A percentile compares a stretch with the other conserved stretches of the same genome.
phyloP scores from a whole-genome alignment of 2,888 invertebrate species.

The Fragum whitleyi region DNA sequence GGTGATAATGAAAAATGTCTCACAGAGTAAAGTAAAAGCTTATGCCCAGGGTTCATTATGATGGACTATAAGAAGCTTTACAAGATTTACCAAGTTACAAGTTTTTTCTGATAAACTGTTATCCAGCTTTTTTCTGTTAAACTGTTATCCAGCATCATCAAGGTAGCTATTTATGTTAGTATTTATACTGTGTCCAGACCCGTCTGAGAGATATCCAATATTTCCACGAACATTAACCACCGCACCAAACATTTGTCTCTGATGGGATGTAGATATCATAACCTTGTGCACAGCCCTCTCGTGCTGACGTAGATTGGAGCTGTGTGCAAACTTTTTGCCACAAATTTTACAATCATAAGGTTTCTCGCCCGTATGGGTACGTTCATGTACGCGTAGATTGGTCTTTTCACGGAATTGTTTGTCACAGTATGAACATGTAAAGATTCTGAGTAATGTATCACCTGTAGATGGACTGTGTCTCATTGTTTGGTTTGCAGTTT shows the following conservation, averaged over 20 bases:
- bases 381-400: slow-evolving; percentile 57
- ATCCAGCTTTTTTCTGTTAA: no score
- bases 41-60: no score
- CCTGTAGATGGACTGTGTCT: background rate
- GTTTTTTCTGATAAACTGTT: no score
- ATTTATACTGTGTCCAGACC: no score
- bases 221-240: background rate
- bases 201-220: background rate
- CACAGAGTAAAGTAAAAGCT: no score
- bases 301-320: slow-evolving; percentile 56
- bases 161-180: no score
- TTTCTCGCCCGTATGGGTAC: slow-evolving; percentile 62
- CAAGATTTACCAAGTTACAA: no score
- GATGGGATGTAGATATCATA: slow-evolving; percentile 37
- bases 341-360: slow-evolving; percentile 57
- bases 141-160: no score
- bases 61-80: no score
- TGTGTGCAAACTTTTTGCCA: slow-evolving; percentile 58
- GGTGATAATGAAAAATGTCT: no score
- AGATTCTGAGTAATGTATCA: background rate
- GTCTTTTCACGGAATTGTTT: slow-evolving; percentile 58
- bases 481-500: background rate
- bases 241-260: slow-evolving; percentile 51
- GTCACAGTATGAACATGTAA: slow-evolving; percentile 55
- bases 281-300: slow-evolving; percentile 60